These are phyloP conservation scores for Pseudolaguvia tuberculata DNA, from an alignment of 2,113 vertebrate species.

Conservation along the genomic window DNA sequence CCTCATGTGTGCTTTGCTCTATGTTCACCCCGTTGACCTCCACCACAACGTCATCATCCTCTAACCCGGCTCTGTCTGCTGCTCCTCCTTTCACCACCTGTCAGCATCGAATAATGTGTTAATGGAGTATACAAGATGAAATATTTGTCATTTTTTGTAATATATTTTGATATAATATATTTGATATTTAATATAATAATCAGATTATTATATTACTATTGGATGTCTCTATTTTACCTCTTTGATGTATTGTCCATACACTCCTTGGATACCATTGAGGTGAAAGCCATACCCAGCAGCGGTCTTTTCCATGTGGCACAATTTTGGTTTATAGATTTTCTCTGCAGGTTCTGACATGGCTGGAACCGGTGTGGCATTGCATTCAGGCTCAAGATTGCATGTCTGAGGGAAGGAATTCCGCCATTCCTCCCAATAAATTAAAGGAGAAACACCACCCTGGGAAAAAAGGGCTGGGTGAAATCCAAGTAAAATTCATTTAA, in stretches of 20 bases:
- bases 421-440: slow-evolving; percentile 73
- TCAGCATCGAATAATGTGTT: neutral
- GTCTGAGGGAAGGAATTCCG: slow-evolving; percentile 52
- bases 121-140: neutral
- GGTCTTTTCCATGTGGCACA: slow-evolving; percentile 79
- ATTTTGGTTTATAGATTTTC: slow-evolving; percentile 72
- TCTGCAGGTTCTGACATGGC: slow-evolving; percentile 38
- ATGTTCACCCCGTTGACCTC: slow-evolving; percentile 84
- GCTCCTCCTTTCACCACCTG: slow-evolving; percentile 76
- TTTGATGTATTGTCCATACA: slow-evolving; percentile 74
- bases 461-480: neutral
- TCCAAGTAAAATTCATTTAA: neutral
- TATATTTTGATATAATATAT: neutral
- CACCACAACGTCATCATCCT: slow-evolving; percentile 77
- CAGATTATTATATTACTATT: too few relatives aligned
- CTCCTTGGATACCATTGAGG: slow-evolving; percentile 77
- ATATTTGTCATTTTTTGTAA: too few relatives aligned
- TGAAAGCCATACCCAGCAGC: slow-evolving; percentile 82
- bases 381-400: slow-evolving; percentile 56
- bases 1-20: slow-evolving; percentile 70
- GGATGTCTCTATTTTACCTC: slow-evolving; percentile 68
- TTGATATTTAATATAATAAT: too few relatives aligned
- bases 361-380: neutral
- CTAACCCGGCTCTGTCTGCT: slow-evolving; percentile 76
- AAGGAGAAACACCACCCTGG: slow-evolving; percentile 81